A percentile compares a stretch with the other conserved stretches of the same genome.
These are phyloP conservation scores for Rhaphigaster nebulosa DNA, from an alignment of 2,888 invertebrate species.

Conservation along the genomic window DNA sequence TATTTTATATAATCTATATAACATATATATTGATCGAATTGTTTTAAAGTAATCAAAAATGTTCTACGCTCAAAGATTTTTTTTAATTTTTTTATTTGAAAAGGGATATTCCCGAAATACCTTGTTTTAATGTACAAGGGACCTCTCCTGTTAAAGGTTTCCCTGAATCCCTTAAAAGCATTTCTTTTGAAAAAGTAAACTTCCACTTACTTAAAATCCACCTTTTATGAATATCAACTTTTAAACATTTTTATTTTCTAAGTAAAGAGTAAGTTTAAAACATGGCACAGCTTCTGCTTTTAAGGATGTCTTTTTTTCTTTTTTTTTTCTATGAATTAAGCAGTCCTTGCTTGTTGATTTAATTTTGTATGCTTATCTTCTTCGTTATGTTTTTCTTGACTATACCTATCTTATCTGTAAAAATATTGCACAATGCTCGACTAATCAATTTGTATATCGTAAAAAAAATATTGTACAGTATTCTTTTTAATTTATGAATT, in stretches of 20 bases:
- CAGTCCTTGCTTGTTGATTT: background rate
- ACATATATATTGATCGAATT: background rate
- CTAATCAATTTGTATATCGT: no score
- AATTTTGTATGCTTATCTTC: background rate
- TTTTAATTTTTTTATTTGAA: background rate
- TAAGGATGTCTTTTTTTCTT: background rate
- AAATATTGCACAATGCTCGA: no score
- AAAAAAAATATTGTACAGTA: no score
- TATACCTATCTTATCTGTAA: no score
- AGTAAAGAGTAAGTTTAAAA: background rate
- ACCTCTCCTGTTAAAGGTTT: background rate
- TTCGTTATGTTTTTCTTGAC: background rate
- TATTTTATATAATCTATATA: background rate
- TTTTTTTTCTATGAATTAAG: background rate
- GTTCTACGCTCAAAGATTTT: background rate
- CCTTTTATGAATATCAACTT: background rate
- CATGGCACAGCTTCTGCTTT: background rate
- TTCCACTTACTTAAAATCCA: background rate
- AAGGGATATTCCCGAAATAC: slow-evolving; percentile 9
- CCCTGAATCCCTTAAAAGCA: slow-evolving; percentile 39
- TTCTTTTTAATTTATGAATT: background rate
- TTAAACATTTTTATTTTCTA: background rate
- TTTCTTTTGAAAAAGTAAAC: slow-evolving; percentile 32
- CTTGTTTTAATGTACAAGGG: slow-evolving; percentile 24
- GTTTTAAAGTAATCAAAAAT: background rate